A percentile compares a stretch with the other conserved stretches of the same genome.
phyloP scores from a whole-genome alignment of 2,888 invertebrate genomes.

The Julus scandinavius region DNA sequence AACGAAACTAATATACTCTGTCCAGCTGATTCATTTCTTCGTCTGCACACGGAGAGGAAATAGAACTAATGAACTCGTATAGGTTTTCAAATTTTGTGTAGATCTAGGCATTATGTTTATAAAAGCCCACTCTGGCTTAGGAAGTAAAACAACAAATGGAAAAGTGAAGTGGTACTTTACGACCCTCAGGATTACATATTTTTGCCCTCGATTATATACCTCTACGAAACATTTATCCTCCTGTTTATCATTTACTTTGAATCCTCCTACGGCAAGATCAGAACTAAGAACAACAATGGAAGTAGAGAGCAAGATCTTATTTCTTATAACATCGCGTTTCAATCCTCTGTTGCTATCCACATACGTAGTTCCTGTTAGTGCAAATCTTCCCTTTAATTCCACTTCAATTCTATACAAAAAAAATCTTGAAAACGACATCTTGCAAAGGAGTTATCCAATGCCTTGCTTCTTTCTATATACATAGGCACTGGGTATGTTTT shows the following conservation, averaged over 20 bases:
- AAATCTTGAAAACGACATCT: conserved; percentile 2
- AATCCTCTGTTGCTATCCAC: neutral
- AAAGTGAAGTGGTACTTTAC: conserved; percentile 7
- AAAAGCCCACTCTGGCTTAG: neutral
- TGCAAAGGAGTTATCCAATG: neutral
- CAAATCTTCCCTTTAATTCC: neutral
- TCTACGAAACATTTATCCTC: neutral
- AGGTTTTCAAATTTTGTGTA: neutral
- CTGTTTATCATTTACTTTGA: neutral
- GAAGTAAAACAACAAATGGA: neutral
- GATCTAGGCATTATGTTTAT: neutral
- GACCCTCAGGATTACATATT: neutral
- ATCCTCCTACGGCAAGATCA: neutral
- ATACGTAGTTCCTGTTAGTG: neutral
- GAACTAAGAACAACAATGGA: neutral
- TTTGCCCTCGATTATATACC: neutral
- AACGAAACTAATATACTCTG: neutral
- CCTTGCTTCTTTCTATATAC: neutral
- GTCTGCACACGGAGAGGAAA: neutral
- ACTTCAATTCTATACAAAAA: neutral
- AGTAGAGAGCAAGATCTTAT: neutral
- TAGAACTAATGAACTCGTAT: neutral
- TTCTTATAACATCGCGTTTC: neutral
- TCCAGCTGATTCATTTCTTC: neutral
- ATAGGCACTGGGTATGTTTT: neutral